Evolutionary conservation across 2,113 vertebrate genomes (phyloP).

Genomic region (Illadopsis cleaveri): DNA sequence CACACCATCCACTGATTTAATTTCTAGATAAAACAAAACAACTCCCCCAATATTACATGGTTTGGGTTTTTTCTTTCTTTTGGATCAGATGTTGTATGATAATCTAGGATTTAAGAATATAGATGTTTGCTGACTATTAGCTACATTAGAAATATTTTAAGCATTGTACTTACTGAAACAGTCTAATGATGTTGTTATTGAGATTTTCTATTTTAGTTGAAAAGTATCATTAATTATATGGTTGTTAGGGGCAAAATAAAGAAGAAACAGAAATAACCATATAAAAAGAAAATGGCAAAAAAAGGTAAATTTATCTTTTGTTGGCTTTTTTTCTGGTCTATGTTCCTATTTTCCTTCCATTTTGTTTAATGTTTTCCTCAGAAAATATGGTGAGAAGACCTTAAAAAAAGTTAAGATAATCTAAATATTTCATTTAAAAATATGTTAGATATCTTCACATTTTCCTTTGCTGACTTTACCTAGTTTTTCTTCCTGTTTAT

Average conservation of each 20-base stretch:
- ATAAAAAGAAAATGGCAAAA: neutral
- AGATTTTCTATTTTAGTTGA: neutral
- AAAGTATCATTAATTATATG: neutral
- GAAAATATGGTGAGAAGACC: neutral
- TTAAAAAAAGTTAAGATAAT: neutral
- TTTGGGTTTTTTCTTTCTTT: neutral
- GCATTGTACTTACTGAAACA: neutral
- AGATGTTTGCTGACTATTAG: neutral
- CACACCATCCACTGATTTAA: neutral
- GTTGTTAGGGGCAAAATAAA: neutral
- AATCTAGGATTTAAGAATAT: neutral
- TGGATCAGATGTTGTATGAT: neutral
- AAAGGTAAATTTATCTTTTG: neutral
- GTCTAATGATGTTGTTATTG: neutral
- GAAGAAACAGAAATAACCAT: neutral
- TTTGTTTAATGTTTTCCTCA: neutral
- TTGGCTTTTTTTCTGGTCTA: neutral
- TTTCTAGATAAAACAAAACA: neutral
- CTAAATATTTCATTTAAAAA: neutral
- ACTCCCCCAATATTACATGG: rapidly evolving
- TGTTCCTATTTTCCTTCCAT: neutral
- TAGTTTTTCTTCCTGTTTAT: neutral
- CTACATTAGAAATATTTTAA: neutral
- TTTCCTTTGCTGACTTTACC: neutral
- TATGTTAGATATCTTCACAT: neutral